Conservation (phyloP, 2,888 invertebrate genomes). For the Coelopa pilipes region DNA sequence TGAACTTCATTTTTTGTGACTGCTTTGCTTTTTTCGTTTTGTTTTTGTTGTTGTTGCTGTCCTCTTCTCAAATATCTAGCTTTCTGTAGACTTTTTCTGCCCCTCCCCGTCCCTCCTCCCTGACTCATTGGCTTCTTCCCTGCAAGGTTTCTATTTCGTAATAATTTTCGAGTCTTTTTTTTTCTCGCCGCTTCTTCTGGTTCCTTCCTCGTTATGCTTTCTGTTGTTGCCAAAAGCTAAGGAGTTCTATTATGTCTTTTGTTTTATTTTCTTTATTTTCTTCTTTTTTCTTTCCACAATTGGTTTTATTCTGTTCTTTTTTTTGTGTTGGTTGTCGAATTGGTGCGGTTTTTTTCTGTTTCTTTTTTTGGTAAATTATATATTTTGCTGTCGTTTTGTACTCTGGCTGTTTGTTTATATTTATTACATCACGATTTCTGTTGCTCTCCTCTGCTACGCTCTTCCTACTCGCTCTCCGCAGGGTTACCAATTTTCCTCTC, state of each 20-base stretch:
- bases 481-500: neutral
- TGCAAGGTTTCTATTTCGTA: slow-evolving; percentile 1
- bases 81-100: neutral
- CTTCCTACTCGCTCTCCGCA: slow-evolving; percentile 26
- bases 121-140: neutral
- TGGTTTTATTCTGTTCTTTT: too few species aligned
- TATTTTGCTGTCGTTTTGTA: slow-evolving; percentile 28
- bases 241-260: slow-evolving; percentile 3
- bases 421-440: slow-evolving; percentile 54
- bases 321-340: too few species aligned
- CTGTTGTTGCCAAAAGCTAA: slow-evolving; percentile 20
- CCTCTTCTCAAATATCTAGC: neutral
- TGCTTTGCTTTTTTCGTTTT: neutral
- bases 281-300: neutral
- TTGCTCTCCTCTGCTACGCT: slow-evolving; percentile 28
- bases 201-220: neutral
- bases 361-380: neutral
- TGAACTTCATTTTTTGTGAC: neutral
- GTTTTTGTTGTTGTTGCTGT: slow-evolving; percentile 1
- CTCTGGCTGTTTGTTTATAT: slow-evolving; percentile 48
- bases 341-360: too few species aligned
- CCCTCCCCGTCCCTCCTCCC: neutral
- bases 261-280: neutral
- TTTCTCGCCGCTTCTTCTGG: neutral
- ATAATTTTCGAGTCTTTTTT: slow-evolving; percentile 1